Evolutionary conservation across 2,888 invertebrate genomes (phyloP).

Genomic region (Coecobrya sp.): DNA sequence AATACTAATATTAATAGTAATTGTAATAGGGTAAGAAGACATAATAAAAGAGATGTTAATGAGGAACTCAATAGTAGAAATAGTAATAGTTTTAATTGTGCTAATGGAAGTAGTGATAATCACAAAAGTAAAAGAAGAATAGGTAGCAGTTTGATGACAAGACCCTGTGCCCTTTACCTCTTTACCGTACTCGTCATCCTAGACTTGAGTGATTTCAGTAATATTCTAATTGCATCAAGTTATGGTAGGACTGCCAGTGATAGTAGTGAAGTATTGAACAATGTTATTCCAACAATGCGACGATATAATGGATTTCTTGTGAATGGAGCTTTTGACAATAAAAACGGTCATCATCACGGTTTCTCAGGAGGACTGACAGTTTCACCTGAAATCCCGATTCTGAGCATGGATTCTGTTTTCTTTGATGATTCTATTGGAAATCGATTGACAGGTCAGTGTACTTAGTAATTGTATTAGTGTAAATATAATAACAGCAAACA

Average conservation of each 20-base stretch:
- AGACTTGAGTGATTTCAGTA: conserved; percentile 78
- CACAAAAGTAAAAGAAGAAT: conserved; percentile 43
- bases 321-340: conserved; percentile 75
- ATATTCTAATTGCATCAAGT: conserved; percentile 74
- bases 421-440: conserved; percentile 68
- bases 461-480: conserved; percentile 19
- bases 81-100: conserved; percentile 55
- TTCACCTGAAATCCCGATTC: conserved; percentile 63
- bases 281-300: conserved; percentile 44
- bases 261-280: conserved; percentile 41
- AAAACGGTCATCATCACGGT: conserved; percentile 66
- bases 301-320: conserved; percentile 70
- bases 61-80: conserved; percentile 6
- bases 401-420: conserved; percentile 76
- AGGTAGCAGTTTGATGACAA: conserved; percentile 64
- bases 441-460: conserved; percentile 79
- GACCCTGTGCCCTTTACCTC: conserved; percentile 79
- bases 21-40: not conserved
- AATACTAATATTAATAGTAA: not conserved
- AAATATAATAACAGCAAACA: conserved; percentile 25
- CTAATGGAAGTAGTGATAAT: conserved; percentile 43
- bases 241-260: conserved; percentile 53
- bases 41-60: not conserved
- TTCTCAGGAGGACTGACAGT: conserved; percentile 64
- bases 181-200: conserved; percentile 75